Base-by-base conservation (phyloP, 2,113 vertebrate species). In the Casuarius casuarius region DNA sequence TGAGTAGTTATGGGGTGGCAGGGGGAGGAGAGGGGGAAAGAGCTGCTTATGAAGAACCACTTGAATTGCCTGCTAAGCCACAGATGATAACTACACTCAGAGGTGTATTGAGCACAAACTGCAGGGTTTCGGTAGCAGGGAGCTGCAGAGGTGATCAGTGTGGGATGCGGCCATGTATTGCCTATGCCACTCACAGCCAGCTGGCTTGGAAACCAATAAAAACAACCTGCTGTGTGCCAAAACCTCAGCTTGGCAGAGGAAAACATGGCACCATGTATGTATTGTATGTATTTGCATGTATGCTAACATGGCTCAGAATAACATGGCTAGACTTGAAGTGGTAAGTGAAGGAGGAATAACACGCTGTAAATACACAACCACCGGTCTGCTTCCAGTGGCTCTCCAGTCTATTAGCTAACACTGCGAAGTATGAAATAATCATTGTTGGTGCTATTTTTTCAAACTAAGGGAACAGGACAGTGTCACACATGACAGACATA, bases 71-170 rank as follows among this genome's bases (percentile, higher is more conserved):
- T 70, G n/a, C 23, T 65, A 86, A 91, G 38, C 4, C n/a, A 89
- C 48, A 29, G 17, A 28, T 46, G 19, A 31, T 52, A 72, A 52
- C 21, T 52, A 51, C 15, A 8, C 6, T 7, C n/a, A 10, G 9
- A 59, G 7, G 23, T 0, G 0, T 28, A 35, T 7, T 6, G 38
- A 81, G 18, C 3, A 3, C n/a, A 42, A 0, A 1, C 25, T 38
- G 21, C 13, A 0, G 0, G 8, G 25, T n/a, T 78, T 58, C 58
- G 56, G 33, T 13, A 3, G 12, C 38, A 7, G 51, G 63, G 44
- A 58, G 40, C 9, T 17, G 6, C 0, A 63, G 20, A 2, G 7
- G 26, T 23, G 20, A 68, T 7, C 42, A 40, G 15, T 3, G 12
- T 0, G 0, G 44, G 1, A 89, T 3, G 5, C n/a, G 15, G 7